phyloP scores from a whole-genome alignment of 2,888 invertebrate species.

The Troilus luridus region DNA sequence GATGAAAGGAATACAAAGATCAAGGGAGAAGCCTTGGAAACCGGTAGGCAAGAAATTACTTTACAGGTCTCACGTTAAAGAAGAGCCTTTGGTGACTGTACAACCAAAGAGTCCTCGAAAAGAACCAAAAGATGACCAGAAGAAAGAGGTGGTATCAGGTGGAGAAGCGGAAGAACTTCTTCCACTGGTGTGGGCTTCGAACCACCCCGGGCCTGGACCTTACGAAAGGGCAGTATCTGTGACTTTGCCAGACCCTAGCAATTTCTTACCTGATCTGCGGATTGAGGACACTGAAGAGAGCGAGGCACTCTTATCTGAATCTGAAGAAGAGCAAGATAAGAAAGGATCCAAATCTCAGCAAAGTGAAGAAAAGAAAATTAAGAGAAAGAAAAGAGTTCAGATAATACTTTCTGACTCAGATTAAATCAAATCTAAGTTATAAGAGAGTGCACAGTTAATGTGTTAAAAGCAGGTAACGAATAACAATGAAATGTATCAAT shows the following conservation, averaged over 20 bases:
- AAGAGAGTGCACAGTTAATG: background rate
- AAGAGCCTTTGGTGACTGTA: background rate
- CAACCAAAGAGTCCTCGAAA: background rate
- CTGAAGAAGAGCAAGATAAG: slow-evolving; percentile 54
- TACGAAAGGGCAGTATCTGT: background rate
- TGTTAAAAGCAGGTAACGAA: too few relatives aligned
- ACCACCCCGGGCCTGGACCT: slow-evolving; percentile 50
- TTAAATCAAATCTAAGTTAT: background rate
- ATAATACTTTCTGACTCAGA: slow-evolving; percentile 46
- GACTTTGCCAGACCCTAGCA: background rate
- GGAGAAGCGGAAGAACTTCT: slow-evolving; percentile 60
- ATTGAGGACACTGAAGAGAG: slow-evolving; percentile 41
- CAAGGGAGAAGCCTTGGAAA: slow-evolving; percentile 61
- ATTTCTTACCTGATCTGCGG: slow-evolving; percentile 45
- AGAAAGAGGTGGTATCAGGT: background rate
- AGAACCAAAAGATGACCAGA: background rate
- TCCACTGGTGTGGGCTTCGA: slow-evolving; percentile 47
- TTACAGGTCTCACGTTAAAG: slow-evolving; percentile 56
- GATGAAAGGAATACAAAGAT: slow-evolving; percentile 61
- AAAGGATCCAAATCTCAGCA: slow-evolving; percentile 4
- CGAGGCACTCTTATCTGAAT: slow-evolving; percentile 40
- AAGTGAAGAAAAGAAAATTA: slow-evolving; percentile 46
- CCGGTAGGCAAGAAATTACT: slow-evolving; percentile 56
- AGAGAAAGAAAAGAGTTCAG: slow-evolving; percentile 32
- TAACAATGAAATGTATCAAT: too few relatives aligned